Evolutionary conservation across 2,888 invertebrate genomes (phyloP).

Genomic region (Mimas tiliae): DNA sequence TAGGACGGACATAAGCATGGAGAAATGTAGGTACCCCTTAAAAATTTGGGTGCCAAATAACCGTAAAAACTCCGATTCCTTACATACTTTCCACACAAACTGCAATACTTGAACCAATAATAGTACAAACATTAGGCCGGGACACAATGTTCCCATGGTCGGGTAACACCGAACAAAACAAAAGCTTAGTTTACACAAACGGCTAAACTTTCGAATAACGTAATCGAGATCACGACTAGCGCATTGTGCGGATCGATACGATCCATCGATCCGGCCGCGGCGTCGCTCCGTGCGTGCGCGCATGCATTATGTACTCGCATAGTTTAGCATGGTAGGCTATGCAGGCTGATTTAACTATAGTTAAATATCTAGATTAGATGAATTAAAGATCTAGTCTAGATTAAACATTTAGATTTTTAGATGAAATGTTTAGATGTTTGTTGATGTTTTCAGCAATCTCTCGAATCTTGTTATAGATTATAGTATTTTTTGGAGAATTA

Average conservation of each 20-base stretch:
- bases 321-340: conserved; percentile 50
- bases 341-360: conserved; percentile 35
- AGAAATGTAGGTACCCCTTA: too few relatives aligned
- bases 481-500: too few relatives aligned
- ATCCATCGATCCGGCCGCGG: conserved; percentile 74
- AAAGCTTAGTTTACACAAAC: conserved; percentile 66
- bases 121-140: not conserved
- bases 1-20: too few relatives aligned
- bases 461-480: too few relatives aligned
- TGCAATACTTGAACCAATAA: too few relatives aligned
- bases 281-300: conserved; percentile 74
- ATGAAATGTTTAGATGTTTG: too few relatives aligned
- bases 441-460: too few relatives aligned
- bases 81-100: too few relatives aligned
- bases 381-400: too few relatives aligned
- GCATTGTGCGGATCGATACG: conserved; percentile 78
- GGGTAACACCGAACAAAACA: conserved; percentile 47
- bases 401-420: too few relatives aligned
- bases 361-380: not conserved
- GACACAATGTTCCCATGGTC: conserved; percentile 17
- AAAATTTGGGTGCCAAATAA: too few relatives aligned
- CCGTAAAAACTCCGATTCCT: too few relatives aligned
- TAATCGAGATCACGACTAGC: conserved; percentile 81
- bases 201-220: conserved; percentile 43
- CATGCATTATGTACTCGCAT: conserved; percentile 78